phyloP scores from a whole-genome alignment of 2,113 vertebrate genomes.

The Gopherus evgoodei region DNA sequence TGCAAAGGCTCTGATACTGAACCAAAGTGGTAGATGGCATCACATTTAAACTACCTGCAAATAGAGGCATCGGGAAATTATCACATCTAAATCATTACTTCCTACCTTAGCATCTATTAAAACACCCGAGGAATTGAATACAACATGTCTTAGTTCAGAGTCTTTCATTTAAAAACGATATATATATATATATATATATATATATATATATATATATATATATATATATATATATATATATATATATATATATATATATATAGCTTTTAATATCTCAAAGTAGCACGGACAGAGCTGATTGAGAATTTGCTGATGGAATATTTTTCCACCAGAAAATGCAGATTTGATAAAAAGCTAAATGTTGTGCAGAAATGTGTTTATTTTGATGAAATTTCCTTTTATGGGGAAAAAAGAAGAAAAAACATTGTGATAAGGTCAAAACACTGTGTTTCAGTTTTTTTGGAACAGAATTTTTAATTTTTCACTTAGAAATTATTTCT shows the following conservation, averaged over 20 bases:
- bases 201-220: not conserved
- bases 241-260: not conserved
- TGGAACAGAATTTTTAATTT: accelerated
- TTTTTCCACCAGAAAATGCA: slow-evolving; percentile 7
- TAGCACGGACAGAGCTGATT: not conserved
- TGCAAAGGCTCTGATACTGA: not conserved
- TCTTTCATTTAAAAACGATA: not conserved
- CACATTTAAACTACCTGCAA: not conserved
- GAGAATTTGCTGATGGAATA: accelerated
- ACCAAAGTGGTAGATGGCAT: not conserved
- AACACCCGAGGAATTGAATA: not conserved
- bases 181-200: too few species aligned
- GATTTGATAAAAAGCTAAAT: not conserved
- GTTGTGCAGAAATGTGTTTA: not conserved
- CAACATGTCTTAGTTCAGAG: not conserved
- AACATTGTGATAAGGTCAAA: not conserved
- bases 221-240: not conserved
- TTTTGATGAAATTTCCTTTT: not conserved
- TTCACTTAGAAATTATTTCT: not conserved
- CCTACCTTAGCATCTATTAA: not conserved
- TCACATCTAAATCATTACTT: not conserved
- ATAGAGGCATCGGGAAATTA: not conserved
- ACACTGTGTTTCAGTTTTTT: not conserved
- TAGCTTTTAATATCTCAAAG: not conserved
- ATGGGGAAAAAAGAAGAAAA: not conserved